Percentiles rank a stretch among this genome's conserved stretches.
Evolutionary conservation across 2,113 vertebrate species (phyloP).

Genomic region (Triplophysa rosa): DNA sequence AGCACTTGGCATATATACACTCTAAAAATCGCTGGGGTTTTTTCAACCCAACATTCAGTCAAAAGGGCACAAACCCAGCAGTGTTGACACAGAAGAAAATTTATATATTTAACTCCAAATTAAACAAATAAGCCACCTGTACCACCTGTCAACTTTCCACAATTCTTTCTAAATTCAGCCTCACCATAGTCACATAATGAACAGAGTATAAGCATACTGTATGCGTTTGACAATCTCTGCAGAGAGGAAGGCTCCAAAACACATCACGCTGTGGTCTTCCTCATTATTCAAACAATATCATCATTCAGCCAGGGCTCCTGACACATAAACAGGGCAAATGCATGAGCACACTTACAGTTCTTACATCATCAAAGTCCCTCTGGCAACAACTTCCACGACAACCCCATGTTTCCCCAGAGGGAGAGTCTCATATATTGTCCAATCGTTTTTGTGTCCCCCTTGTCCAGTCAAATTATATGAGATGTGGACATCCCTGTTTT

Average conservation of each 20-base stretch:
- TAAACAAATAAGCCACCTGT: background rate
- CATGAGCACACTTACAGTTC: slow-evolving; percentile 31
- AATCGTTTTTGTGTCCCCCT: slow-evolving; percentile 13
- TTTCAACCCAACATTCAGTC: too few species aligned
- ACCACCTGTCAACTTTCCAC: background rate
- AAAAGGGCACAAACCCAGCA: too few species aligned
- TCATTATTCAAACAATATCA: slow-evolving; percentile 52
- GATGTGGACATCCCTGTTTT: slow-evolving; percentile 8
- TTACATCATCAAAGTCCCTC: slow-evolving; percentile 38
- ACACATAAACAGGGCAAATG: slow-evolving; percentile 44
- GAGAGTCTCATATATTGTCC: slow-evolving; percentile 30
- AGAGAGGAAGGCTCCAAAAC: slow-evolving; percentile 17
- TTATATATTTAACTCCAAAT: too few species aligned
- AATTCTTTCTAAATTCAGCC: slow-evolving; percentile 9
- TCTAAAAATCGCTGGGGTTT: too few species aligned
- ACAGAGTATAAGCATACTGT: background rate
- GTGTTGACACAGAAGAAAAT: too few species aligned
- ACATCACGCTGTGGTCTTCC: slow-evolving; percentile 41
- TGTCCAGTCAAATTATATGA: slow-evolving; percentile 42
- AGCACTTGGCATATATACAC: too few species aligned
- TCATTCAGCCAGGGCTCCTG: slow-evolving; percentile 41
- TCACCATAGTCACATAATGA: background rate
- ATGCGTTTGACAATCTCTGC: slow-evolving; percentile 10
- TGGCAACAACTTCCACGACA: slow-evolving; percentile 34
- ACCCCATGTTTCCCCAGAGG: slow-evolving; percentile 33